These are phyloP conservation scores for Nothobranchius furzeri DNA, from an alignment of 2,113 vertebrate genomes.

Conservation along the genomic window DNA sequence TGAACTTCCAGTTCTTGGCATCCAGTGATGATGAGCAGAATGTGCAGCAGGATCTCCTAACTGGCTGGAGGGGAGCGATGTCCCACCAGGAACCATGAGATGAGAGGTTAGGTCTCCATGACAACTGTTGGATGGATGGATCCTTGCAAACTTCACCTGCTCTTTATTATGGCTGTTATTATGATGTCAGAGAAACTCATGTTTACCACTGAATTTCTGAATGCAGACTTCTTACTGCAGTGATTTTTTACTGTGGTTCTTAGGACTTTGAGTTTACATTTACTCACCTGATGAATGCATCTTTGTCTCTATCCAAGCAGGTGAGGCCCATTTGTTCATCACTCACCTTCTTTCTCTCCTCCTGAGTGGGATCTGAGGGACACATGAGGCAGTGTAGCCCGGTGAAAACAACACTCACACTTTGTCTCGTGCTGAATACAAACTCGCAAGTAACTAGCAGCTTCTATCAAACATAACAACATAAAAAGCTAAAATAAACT, in stretches of 20 bases:
- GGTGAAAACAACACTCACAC: constrained; percentile 55
- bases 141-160: constrained; percentile 90
- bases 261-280: neutral
- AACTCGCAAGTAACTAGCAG: too few relatives aligned
- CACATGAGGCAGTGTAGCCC: constrained; percentile 80
- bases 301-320: constrained; percentile 82
- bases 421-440: neutral
- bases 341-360: constrained; percentile 87
- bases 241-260: neutral
- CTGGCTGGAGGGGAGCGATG: constrained; percentile 87
- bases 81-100: constrained; percentile 88
- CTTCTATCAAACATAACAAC: too few relatives aligned
- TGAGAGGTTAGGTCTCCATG: constrained; percentile 91
- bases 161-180: constrained; percentile 91
- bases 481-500: too few relatives aligned
- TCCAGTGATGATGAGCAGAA: constrained; percentile 92
- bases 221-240: neutral
- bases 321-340: constrained; percentile 89
- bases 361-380: constrained; percentile 84
- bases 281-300: constrained; percentile 88
- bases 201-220: neutral
- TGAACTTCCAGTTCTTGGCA: constrained; percentile 93
- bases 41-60: constrained; percentile 86
- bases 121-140: constrained; percentile 89
- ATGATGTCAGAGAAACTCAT: constrained; percentile 1